phyloP scores from a whole-genome alignment of 1,140 invertebrate species.

The Eupeodes corollae region DNA sequence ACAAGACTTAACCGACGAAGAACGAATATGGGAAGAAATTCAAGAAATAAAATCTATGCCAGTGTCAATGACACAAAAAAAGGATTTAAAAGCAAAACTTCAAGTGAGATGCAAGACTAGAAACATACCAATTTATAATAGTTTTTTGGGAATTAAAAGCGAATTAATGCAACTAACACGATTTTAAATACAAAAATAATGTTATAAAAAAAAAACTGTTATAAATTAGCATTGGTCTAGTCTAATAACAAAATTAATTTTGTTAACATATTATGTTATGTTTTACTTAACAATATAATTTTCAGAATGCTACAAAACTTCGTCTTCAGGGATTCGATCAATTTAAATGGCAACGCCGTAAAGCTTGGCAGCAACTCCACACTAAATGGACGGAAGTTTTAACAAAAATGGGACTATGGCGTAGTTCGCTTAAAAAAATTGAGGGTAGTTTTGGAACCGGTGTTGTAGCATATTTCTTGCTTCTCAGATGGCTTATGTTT shows the following conservation, averaged over 20 bases:
- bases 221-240: too few species aligned
- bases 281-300: background rate
- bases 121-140: too few species aligned
- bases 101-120: too few species aligned
- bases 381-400: slow-evolving; percentile 47
- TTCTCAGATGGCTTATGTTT: slow-evolving; percentile 68
- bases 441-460: slow-evolving; percentile 72
- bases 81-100: slow-evolving; percentile 63
- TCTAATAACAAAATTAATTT: too few species aligned
- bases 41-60: slow-evolving; percentile 75
- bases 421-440: slow-evolving; percentile 54
- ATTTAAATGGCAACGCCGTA: slow-evolving; percentile 61
- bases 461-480: slow-evolving; percentile 67
- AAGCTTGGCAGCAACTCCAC: slow-evolving; percentile 52
- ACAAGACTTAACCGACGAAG: slow-evolving; percentile 69
- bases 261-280: too few species aligned
- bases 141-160: too few species aligned
- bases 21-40: slow-evolving; percentile 74
- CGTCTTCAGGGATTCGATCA: slow-evolving; percentile 66
- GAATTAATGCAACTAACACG: too few species aligned
- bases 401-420: slow-evolving; percentile 62
- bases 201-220: too few species aligned
- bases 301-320: slow-evolving; percentile 64
- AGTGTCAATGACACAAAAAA: slow-evolving; percentile 67
- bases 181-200: too few species aligned